These are phyloP conservation scores for Diceros bicornis DNA, from an alignment of 2,797 vertebrate genomes.

Conservation along the genomic window DNA sequence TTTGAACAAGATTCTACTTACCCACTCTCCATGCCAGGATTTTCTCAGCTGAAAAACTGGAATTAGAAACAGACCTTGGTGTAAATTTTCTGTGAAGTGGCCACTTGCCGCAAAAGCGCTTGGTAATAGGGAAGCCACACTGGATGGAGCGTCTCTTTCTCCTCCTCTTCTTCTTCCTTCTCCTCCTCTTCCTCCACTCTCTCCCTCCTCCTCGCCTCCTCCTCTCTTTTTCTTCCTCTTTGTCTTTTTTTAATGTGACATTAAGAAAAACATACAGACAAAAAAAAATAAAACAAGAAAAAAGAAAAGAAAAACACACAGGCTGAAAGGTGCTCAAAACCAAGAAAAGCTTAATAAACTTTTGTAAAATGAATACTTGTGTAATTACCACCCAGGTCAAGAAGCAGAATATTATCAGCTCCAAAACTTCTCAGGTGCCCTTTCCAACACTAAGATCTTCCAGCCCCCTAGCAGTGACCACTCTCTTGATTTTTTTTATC, in stretches of 20 bases:
- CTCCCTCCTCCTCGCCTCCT: not conserved
- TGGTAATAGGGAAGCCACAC: not conserved
- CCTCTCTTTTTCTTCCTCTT: not conserved
- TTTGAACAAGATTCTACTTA: not conserved
- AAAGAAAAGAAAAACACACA: not conserved
- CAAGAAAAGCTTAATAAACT: not conserved
- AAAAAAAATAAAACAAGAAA: too few species aligned
- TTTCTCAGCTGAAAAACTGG: not conserved
- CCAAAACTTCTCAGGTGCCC: not conserved
- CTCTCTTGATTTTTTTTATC: not conserved
- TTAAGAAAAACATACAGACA: not conserved
- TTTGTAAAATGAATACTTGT: not conserved
- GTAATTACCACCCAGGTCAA: not conserved
- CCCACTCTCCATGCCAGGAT: not conserved
- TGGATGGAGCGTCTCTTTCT: not conserved
- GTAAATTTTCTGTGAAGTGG: not conserved
- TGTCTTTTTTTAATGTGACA: not conserved
- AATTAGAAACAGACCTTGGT: not conserved
- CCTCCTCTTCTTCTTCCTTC: not conserved
- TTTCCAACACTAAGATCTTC: not conserved
- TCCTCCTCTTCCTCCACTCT: not conserved
- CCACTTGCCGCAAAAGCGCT: not conserved
- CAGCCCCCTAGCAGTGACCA: not conserved
- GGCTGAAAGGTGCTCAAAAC: not conserved
- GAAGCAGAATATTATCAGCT: conserved; percentile 26